Evolutionary conservation across 2,113 vertebrate species (phyloP), one percentile per base, ranked within the genome.

Genomic region (Psittacara wagleri): DNA sequence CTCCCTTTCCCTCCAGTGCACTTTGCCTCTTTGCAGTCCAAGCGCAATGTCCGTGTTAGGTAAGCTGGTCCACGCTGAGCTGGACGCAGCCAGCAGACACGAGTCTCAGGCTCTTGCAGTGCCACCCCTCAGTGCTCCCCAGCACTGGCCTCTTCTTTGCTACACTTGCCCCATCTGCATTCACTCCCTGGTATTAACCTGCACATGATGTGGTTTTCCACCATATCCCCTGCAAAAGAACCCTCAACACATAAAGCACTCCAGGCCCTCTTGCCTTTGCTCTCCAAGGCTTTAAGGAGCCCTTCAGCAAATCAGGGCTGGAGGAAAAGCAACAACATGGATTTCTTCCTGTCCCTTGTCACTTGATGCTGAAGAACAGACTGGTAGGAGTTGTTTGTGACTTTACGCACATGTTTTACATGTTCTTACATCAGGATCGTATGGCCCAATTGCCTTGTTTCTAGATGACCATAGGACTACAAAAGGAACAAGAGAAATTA

Each of bases 1-100:
- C 64, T 31, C 17, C 41, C 31, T 69, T 77, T 44, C 61, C 37
- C 20, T 66, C 28, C 0, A 0, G 55, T 49, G 87, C 35, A 83
- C 88, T 81, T 92, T 67, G 89, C 51, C 67, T 80, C 76, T 54
- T 23, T 0, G 5, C 29, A 57, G 61, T 12, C 51, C n/a, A 37
- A 0, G 0, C 46, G 44, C 13, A 69, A n/a, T 0, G 0, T 22
- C 46, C 2, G 29, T 17, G 27, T 41, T 83, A 52, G 59, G 31
- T 90, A 74, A 95, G 31, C 25, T 19, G 31, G n/a, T 44, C 70
- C 57, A 15, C 33, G 48, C 44, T 33, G 57, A 74, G 83, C n/a
- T 16, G 75, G 48, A 22, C 43, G 7, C 28, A 9, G 4, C 44
- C 3, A 1, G 29, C 35, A 31, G 41, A 24, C 35, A 24, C 0